Base-by-base conservation (phyloP, 2,797 vertebrate species). In the Sus cebifrons region DNA sequence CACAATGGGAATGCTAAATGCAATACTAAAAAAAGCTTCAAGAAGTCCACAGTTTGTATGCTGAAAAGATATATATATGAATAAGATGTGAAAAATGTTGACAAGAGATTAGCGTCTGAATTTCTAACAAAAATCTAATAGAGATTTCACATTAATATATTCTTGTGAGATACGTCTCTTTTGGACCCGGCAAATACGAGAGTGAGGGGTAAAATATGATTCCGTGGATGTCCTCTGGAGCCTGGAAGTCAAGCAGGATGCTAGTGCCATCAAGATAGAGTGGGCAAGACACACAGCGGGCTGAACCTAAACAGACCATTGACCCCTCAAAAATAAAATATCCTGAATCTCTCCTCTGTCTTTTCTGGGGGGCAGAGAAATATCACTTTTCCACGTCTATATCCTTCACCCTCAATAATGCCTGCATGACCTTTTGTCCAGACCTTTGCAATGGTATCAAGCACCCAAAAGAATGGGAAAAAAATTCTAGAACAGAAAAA, bases 321-420 rank as follows among this genome's bases (percentile, higher is more conserved):
- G n/a, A 4, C 36, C 4, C 20, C 20, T 52, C 64, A 14, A 32
- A 83, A 23, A 8, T 17, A 78, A 18, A 75, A 36, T 3, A 36
- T 1, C 25, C 15, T 32, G 11, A 16, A 12, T 4, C 62, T 62
- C 67, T 49, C 9, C 0, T 1, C 74, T 44, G 64, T 64, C 25
- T 12, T 49, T 12, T 27, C 20, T 60, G 49, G 54, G 54, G 71
- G 36, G 27, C 32, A 71, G 71, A 54, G 32, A 44, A 2, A 2
- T 0, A 15, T 21, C 56, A 13, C 29, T 58, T 40, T 12, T 16
- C 20, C 18, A 29, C 14, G 0, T 12, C 25, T 25, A 1, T 8
- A 7, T 1, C 25, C 52, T 2, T 67, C n/a, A 21, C 23, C 14
- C 23, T 40, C 75, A 20, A 0, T 0, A 7, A 29, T 2, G 6